These are phyloP conservation scores for Agriopis marginaria DNA, from an alignment of 2,888 invertebrate species.

Conservation along the genomic window DNA sequence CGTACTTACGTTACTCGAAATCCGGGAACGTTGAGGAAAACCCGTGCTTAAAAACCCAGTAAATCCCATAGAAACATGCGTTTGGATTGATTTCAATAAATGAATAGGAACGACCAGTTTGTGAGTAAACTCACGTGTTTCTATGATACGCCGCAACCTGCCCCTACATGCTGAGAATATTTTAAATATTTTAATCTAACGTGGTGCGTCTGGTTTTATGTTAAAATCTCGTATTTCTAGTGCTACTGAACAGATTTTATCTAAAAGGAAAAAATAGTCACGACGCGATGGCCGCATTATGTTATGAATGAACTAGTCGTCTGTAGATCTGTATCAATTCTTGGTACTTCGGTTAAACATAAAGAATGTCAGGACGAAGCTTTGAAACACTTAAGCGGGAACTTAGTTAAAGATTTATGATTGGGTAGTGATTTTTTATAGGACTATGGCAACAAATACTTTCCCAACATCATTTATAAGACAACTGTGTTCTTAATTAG, in stretches of 20 bases:
- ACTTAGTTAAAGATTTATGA: not conserved
- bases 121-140: constrained; percentile 62
- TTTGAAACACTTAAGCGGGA: not conserved
- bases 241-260: constrained; percentile 20
- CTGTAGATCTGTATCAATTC: not conserved
- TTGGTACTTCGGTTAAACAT: not conserved
- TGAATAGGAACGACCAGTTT: constrained; percentile 62
- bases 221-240: constrained; percentile 30
- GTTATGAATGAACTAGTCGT: constrained; percentile 17
- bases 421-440: not conserved
- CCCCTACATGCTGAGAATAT: constrained; percentile 67
- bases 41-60: constrained; percentile 32
- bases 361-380: too few relatives aligned
- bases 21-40: constrained; percentile 41
- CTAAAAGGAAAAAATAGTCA: constrained; percentile 11
- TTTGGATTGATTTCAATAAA: constrained; percentile 60
- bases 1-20: too few relatives aligned
- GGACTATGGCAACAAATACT: too few relatives aligned
- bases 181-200: constrained; percentile 50
- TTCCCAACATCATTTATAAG: too few relatives aligned
- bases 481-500: too few relatives aligned
- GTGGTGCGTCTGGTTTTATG: constrained; percentile 24
- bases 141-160: constrained; percentile 57
- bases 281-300: constrained; percentile 1
- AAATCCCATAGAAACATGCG: constrained; percentile 41